Percentiles rank a stretch among this genome's conserved stretches.
Evolutionary conservation across 1,140 invertebrate species (phyloP).

Genomic region (Spodoptera litura): DNA sequence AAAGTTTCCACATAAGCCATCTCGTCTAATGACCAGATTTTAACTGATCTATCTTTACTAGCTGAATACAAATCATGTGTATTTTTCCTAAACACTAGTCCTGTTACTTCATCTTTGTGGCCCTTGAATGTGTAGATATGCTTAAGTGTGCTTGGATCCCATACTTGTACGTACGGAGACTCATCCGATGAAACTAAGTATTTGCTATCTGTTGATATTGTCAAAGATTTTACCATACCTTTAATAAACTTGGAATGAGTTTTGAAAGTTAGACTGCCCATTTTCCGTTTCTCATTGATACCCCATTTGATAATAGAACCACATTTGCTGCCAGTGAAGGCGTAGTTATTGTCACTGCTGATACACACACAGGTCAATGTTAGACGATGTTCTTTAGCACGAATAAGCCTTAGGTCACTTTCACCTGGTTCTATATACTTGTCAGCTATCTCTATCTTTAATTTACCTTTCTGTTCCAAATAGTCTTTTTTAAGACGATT

Average conservation of each 20-base stretch:
- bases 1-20: slow-evolving; percentile 98
- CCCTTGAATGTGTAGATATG: slow-evolving; percentile 94
- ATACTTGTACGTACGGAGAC: slow-evolving; percentile 92
- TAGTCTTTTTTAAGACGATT: slow-evolving; percentile 93
- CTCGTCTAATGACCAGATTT: slow-evolving; percentile 97
- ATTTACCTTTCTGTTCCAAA: slow-evolving; percentile 93
- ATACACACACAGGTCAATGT: slow-evolving; percentile 94
- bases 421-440: slow-evolving; percentile 86
- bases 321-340: slow-evolving; percentile 96
- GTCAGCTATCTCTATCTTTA: slow-evolving; percentile 91
- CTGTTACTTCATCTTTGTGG: slow-evolving; percentile 91
- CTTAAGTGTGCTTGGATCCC: slow-evolving; percentile 92
- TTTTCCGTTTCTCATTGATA: slow-evolving; percentile 86
- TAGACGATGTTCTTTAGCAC: slow-evolving; percentile 91
- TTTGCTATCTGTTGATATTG: slow-evolving; percentile 94
- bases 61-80: slow-evolving; percentile 96
- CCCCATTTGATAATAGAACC: slow-evolving; percentile 95
- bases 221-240: slow-evolving; percentile 89
- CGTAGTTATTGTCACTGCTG: slow-evolving; percentile 90
- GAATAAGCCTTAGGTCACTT: slow-evolving; percentile 85
- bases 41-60: slow-evolving; percentile 94
- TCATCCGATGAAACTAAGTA: slow-evolving; percentile 94
- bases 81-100: slow-evolving; percentile 94
- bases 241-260: slow-evolving; percentile 85
- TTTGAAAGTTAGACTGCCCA: slow-evolving; percentile 86